phyloP scores from a whole-genome alignment of 2,888 invertebrate species.

The Erebia aethiops region DNA sequence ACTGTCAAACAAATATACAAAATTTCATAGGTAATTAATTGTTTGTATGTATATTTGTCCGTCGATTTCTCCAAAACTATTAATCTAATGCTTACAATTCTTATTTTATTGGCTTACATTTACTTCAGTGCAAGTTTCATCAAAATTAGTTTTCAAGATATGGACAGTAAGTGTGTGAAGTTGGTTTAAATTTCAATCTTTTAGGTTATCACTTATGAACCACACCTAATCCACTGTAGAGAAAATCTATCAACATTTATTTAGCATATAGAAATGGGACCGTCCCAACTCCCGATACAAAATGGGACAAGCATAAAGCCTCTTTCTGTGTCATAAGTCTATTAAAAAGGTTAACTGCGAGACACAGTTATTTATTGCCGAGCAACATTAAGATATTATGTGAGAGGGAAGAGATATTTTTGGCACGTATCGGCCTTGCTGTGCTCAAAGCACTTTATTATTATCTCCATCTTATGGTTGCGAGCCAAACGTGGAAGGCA shows the following conservation, averaged over 20 bases:
- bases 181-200: too few species aligned
- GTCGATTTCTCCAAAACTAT: too few species aligned
- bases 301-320: constrained; percentile 19
- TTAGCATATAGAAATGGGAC: constrained; percentile 9
- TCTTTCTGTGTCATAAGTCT: constrained; percentile 22
- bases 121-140: too few species aligned
- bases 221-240: not conserved
- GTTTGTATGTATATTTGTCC: too few species aligned
- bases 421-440: constrained; percentile 35
- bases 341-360: constrained; percentile 36
- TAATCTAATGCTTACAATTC: too few species aligned
- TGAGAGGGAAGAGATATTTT: constrained; percentile 34
- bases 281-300: constrained; percentile 2
- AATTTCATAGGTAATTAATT: too few species aligned
- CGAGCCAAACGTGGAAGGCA: constrained; percentile 33
- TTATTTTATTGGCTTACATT: too few species aligned
- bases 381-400: constrained; percentile 33
- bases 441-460: constrained; percentile 19
- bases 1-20: too few species aligned
- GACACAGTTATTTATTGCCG: constrained; percentile 34
- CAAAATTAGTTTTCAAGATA: too few species aligned
- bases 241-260: constrained; percentile 7
- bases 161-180: too few species aligned
- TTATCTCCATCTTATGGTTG: constrained; percentile 23
- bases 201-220: too few species aligned